These are phyloP conservation scores for Ciconia stormi DNA, from an alignment of 2,113 vertebrate species.

Conservation along the genomic window DNA sequence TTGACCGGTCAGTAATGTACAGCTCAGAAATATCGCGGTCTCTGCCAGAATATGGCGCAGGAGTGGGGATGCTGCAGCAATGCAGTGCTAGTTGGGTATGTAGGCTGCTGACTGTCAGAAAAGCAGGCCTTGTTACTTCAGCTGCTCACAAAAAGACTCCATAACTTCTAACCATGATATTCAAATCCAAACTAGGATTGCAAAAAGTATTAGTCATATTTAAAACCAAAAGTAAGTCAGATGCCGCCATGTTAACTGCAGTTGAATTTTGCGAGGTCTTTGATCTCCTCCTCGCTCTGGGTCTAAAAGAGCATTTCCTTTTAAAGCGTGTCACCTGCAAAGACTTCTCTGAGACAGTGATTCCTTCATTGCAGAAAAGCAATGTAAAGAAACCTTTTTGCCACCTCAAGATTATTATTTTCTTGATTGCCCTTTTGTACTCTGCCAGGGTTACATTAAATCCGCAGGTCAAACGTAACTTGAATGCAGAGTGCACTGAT, in stretches of 20 bases:
- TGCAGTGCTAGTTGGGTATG: background rate
- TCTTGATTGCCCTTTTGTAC: background rate
- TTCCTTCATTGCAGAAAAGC: background rate
- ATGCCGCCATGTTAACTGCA: background rate
- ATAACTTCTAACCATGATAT: background rate
- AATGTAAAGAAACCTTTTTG: background rate
- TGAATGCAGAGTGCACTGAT: fast-evolving
- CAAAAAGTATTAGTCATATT: background rate
- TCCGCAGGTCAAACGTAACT: background rate
- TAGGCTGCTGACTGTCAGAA: background rate
- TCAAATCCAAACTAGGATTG: background rate
- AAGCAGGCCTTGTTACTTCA: background rate
- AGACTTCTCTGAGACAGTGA: background rate
- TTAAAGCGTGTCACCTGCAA: background rate
- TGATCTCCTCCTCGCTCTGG: background rate
- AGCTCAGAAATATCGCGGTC: background rate
- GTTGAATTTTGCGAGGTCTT: background rate
- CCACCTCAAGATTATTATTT: background rate
- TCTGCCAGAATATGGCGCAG: fast-evolving
- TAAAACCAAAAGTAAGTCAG: background rate
- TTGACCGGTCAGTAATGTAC: fast-evolving
- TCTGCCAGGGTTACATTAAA: background rate
- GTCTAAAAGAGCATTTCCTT: background rate
- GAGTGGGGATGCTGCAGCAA: background rate
- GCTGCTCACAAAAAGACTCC: background rate